Percentiles rank a stretch among this genome's conserved stretches.
Evolutionary conservation across 1,140 invertebrate genomes (phyloP).

Genomic region (Phortica variegata): DNA sequence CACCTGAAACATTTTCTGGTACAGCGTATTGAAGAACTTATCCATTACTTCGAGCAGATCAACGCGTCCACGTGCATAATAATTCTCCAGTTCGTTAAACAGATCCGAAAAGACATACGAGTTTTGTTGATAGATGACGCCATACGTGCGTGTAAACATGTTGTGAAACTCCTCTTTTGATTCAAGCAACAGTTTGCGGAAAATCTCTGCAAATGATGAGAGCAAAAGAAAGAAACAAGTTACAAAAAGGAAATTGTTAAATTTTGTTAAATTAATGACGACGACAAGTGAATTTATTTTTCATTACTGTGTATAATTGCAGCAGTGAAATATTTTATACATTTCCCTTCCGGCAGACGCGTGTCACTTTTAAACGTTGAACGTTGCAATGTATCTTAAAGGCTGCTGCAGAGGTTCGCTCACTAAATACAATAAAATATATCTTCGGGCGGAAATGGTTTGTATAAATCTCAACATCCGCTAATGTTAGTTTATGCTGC

Average conservation of each 20-base stretch:
- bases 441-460: no score
- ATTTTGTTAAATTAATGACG: conserved; percentile 24
- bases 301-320: conserved; percentile 29
- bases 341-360: no score
- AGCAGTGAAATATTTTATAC: conserved; percentile 21
- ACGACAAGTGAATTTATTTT: conserved; percentile 24
- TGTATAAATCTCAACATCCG: conserved; percentile 33
- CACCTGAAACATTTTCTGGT: conserved; percentile 95
- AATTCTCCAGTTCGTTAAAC: conserved; percentile 86
- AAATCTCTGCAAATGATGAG: conserved; percentile 71
- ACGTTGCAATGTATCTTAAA: no score
- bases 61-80: conserved; percentile 80
- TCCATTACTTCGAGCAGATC: conserved; percentile 86
- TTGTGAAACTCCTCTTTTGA: conserved; percentile 85
- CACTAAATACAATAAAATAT: no score
- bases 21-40: conserved; percentile 88
- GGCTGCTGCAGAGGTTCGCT: no score
- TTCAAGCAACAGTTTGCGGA: conserved; percentile 77
- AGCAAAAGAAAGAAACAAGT: neutral
- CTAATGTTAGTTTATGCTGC: no score
- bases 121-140: conserved; percentile 92
- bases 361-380: no score
- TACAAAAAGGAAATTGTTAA: conserved; percentile 14
- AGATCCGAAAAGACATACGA: conserved; percentile 89
- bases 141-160: conserved; percentile 95